These are phyloP conservation scores for Mustela lutreola DNA, from an alignment of 2,113 vertebrate species.

Conservation along the genomic window DNA sequence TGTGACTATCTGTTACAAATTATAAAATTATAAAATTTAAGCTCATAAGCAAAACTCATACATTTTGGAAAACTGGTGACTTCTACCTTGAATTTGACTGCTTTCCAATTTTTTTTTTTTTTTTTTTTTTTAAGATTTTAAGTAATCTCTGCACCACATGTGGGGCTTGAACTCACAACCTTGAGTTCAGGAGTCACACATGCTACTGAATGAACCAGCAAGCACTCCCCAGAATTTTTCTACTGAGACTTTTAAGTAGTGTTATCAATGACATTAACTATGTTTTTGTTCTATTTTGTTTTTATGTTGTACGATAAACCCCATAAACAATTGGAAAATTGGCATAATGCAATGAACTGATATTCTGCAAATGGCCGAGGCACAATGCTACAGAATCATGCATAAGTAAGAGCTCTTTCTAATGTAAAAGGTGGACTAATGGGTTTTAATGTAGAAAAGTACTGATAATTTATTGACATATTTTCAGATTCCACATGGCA, in stretches of 20 bases:
- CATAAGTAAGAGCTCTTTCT: not conserved
- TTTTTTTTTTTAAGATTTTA: not conserved
- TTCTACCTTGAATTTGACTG: not conserved
- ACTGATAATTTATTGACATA: not conserved
- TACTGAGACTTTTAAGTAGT: not conserved
- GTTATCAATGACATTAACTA: not conserved
- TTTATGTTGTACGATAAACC: not conserved
- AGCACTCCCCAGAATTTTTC: not conserved
- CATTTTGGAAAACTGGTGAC: not conserved
- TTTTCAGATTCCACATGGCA: not conserved
- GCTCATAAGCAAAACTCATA: not conserved
- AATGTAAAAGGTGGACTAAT: not conserved
- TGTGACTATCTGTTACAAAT: not conserved
- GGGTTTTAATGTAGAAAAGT: not conserved
- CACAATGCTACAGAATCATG: not conserved
- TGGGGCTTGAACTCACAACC: not conserved
- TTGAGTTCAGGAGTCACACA: not conserved
- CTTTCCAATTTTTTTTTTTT: not conserved
- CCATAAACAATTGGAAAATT: not conserved
- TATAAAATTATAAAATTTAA: conserved; percentile 23
- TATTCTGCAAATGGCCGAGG: not conserved
- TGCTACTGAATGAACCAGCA: not conserved
- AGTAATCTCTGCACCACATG: not conserved
- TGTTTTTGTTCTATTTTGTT: not conserved
- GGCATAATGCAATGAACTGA: not conserved